A percentile compares a stretch with the other conserved stretches of the same genome.
These are phyloP conservation scores for Pachyseris speciosa DNA, from an alignment of 64 coral and sea anemone genomes.

Conservation along the genomic window DNA sequence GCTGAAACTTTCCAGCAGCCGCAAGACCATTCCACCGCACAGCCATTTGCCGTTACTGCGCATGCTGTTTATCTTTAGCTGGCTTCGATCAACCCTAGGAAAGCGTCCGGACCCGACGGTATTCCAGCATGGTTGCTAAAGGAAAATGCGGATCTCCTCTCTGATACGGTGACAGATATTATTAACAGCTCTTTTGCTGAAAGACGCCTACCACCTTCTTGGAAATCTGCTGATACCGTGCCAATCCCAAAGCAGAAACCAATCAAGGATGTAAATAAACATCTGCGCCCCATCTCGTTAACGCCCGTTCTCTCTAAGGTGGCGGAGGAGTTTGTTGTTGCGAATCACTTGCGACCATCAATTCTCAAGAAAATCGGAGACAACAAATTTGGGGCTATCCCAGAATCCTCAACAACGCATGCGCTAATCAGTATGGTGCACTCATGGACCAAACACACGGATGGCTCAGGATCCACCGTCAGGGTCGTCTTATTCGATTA, in stretches of 20 bases:
- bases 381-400: background rate
- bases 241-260: background rate
- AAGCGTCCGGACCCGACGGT: background rate
- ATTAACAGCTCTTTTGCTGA: background rate
- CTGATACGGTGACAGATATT: background rate
- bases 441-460: too few relatives aligned
- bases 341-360: background rate
- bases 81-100: too few relatives aligned
- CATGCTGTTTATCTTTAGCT: too few relatives aligned
- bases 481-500: background rate
- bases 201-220: background rate
- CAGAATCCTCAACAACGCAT: too few relatives aligned
- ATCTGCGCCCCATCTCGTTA: background rate
- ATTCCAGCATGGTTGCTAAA: background rate
- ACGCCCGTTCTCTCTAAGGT: slow-evolving; percentile 9
- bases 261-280: background rate
- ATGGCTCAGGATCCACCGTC: background rate
- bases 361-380: slow-evolving; percentile 1
- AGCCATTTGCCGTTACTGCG: too few relatives aligned
- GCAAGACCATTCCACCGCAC: too few relatives aligned
- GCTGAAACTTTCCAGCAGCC: too few relatives aligned
- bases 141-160: background rate
- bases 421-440: too few relatives aligned
- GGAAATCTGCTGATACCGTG: background rate
- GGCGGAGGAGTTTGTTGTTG: slow-evolving; percentile 14